These are phyloP conservation scores for Punctoribates punctum DNA, from an alignment of 2,888 invertebrate genomes.

Conservation along the genomic window DNA sequence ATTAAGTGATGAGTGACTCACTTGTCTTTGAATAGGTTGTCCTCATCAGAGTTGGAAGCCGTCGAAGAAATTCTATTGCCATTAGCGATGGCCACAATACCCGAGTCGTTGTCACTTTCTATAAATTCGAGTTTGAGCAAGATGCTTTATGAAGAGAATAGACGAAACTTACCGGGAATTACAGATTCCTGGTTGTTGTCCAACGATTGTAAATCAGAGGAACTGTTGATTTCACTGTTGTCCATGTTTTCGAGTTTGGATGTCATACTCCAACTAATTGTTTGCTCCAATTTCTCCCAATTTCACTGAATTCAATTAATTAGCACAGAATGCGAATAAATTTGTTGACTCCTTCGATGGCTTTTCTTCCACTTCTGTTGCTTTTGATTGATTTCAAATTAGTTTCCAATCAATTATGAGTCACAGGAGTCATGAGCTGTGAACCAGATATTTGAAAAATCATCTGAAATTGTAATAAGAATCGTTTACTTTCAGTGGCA, in stretches of 20 bases:
- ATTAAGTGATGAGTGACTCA: not conserved
- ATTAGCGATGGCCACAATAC: slow-evolving; percentile 45
- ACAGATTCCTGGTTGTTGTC: not conserved
- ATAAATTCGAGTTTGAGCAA: not conserved
- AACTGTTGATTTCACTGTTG: not conserved
- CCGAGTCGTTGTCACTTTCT: slow-evolving; percentile 49
- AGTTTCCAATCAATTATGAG: not conserved
- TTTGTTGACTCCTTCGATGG: not conserved
- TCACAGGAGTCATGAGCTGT: not conserved
- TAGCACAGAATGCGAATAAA: not conserved
- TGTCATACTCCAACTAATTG: not conserved
- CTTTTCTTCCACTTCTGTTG: not conserved
- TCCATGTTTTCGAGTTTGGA: not conserved
- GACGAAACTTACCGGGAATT: not conserved
- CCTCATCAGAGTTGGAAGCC: slow-evolving; percentile 40
- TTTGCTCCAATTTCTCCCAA: not conserved
- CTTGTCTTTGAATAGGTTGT: not conserved
- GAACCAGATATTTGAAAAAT: slow-evolving; percentile 8
- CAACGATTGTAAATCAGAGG: not conserved
- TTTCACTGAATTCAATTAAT: not conserved
- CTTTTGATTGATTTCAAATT: not conserved
- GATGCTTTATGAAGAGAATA: not conserved
- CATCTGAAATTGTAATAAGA: not conserved
- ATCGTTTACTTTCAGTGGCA: not conserved
- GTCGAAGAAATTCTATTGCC: slow-evolving; percentile 44